phyloP scores from a whole-genome alignment of 2,888 invertebrate species.

The Pteria penguin region DNA sequence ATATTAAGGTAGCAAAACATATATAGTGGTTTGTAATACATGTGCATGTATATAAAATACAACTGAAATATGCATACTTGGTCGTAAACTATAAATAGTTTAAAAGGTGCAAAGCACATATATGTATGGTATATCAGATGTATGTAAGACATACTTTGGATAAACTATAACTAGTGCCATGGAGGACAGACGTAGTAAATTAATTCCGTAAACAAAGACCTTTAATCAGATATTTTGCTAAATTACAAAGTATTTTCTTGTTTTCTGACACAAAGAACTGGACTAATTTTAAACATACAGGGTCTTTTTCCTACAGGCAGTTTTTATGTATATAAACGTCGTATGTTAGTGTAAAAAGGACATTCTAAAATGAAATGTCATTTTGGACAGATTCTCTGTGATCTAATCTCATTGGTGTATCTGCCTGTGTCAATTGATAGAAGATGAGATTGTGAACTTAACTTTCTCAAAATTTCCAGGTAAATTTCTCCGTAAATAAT shows the following conservation, averaged over 20 bases:
- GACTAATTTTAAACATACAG: background rate
- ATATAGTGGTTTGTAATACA: too few species aligned
- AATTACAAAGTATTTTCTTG: background rate
- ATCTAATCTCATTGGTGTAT: background rate
- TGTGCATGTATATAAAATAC: too few species aligned
- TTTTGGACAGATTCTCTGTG: background rate
- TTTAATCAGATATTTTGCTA: background rate
- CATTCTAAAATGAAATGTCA: background rate
- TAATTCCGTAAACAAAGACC: background rate
- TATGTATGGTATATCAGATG: too few species aligned
- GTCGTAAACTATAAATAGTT: too few species aligned
- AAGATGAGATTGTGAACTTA: too few species aligned
- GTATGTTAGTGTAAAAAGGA: background rate
- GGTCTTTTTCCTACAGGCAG: background rate
- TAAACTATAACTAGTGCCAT: too few species aligned
- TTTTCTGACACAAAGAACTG: background rate
- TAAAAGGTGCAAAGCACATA: too few species aligned
- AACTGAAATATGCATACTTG: too few species aligned
- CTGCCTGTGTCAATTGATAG: background rate
- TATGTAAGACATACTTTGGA: too few species aligned
- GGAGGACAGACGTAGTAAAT: background rate
- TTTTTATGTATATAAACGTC: background rate
- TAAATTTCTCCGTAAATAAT: background rate
- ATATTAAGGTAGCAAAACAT: too few species aligned
- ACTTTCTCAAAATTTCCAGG: background rate